Evolutionary conservation across 2,113 vertebrate genomes (phyloP).

Genomic region (Acanthisitta chloris): DNA sequence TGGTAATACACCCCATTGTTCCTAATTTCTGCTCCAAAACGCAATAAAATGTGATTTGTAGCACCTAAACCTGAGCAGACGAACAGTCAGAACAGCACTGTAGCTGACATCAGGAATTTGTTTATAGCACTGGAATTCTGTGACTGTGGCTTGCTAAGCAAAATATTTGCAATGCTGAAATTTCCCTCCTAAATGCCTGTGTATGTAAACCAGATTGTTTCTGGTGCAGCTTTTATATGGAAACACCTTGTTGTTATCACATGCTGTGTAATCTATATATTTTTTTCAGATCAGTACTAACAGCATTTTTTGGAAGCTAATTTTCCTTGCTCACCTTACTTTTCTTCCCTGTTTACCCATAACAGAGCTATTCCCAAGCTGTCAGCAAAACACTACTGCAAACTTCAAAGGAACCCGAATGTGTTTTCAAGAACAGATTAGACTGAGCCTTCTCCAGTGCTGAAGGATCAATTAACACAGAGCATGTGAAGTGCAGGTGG

Average conservation of each 20-base stretch:
- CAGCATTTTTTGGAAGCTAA: background rate
- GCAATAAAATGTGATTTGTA: background rate
- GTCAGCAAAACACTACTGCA: background rate
- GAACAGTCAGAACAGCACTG: background rate
- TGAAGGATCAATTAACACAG: background rate
- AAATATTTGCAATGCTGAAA: background rate
- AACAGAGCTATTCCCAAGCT: background rate
- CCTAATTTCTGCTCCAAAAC: background rate
- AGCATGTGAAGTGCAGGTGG: background rate
- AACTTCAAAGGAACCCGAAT: background rate
- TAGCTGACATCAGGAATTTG: background rate
- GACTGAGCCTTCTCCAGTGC: background rate
- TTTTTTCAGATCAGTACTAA: background rate
- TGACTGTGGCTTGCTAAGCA: background rate
- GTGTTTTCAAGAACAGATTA: background rate
- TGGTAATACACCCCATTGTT: background rate
- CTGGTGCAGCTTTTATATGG: background rate
- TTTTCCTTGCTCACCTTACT: background rate
- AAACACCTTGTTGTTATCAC: fast-evolving
- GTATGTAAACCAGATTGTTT: background rate
- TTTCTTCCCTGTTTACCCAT: background rate
- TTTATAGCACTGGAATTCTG: background rate
- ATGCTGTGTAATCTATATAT: background rate
- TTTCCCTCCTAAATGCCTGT: background rate
- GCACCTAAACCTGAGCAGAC: background rate